These are phyloP conservation scores for Pangasius krempfi DNA, from an alignment of 2,797 vertebrate species.

Conservation along the genomic window DNA sequence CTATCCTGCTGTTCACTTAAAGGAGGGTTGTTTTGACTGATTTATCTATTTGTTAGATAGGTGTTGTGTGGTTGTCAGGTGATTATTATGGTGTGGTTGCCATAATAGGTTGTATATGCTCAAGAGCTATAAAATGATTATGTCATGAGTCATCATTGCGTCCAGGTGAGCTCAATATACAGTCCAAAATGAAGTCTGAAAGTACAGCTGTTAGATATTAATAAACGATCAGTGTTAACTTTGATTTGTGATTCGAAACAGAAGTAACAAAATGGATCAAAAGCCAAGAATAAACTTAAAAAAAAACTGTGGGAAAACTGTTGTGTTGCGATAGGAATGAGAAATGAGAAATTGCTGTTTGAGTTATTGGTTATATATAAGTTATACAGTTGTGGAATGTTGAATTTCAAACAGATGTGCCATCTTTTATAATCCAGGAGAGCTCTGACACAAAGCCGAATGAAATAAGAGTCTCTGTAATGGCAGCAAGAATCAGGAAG, in stretches of 20 bases:
- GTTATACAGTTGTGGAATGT: slow-evolving; percentile 13
- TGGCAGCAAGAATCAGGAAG: slow-evolving; percentile 60
- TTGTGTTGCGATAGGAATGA: not conserved
- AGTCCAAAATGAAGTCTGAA: not conserved
- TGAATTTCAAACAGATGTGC: slow-evolving; percentile 44
- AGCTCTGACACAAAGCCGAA: slow-evolving; percentile 55
- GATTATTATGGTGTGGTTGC: slow-evolving; percentile 7
- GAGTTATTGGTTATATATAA: not conserved
- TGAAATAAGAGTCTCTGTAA: slow-evolving; percentile 60
- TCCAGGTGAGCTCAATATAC: not conserved
- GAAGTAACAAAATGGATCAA: not conserved
- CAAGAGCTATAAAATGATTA: not conserved
- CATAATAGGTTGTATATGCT: not conserved
- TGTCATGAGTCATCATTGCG: not conserved
- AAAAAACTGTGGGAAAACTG: not conserved
- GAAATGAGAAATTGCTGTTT: not conserved
- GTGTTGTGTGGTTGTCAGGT: not conserved
- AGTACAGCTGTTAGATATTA: not conserved
- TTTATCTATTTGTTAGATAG: not conserved
- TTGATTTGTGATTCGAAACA: slow-evolving; percentile 18
- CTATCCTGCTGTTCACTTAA: not conserved
- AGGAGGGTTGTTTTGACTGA: not conserved
- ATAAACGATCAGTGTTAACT: not conserved
- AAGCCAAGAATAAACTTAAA: not conserved
- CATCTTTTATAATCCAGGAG: slow-evolving; percentile 48